Base-by-base conservation (phyloP, 2,888 invertebrate genomes). In the Myopa testacea region DNA sequence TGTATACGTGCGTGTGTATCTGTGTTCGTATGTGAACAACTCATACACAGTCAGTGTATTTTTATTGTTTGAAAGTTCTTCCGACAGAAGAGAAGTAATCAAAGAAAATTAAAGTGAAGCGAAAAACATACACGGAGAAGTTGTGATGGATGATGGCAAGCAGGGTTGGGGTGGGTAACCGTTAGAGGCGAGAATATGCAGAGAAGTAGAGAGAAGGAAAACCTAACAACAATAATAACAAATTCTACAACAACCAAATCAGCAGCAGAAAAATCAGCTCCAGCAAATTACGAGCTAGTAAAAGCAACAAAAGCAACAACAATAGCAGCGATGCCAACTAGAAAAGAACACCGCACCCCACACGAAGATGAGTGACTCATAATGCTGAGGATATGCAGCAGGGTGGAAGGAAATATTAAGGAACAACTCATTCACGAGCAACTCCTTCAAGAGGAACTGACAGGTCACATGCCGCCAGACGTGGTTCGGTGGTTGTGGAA, bases 271-370 rank as follows among this genome's bases (percentile, higher is more conserved):
- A 16, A 55, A 50, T 8, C 10, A 50, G 50, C 8, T 12, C 1
- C 14, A 55, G n/a, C 4, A 55, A 55, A n/a, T n/a, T 1, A 55
- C 5, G 14, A 55, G 10, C 26, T n/a, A 55, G 55, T 6, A 55
- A 55, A 55, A 55, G 38, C n/a, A 70, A 70, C 16, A 37, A 84
- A 84, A 84, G 16, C 38, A 67, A 40, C 45, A 16, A 67, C 40
- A 40, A 67, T 12, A 37, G n/a, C 38, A 16, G 16, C 55, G 16
- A 10, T 12, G n/a, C 14, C 55, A 12, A 38, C 67, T 12, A 67
- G 34, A 37, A 67, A 10, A 2, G 26, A 26, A 26, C 26, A 1
- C 26, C 2, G 26, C 26, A 26, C 26, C 26, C 1, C 7, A 67
- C 67, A 16, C 4, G 7, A 0, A 37, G 55, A 55, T 55, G 34